Percentiles rank a stretch among this genome's conserved stretches.
Evolutionary conservation across 2,888 invertebrate genomes (phyloP).

Genomic region (Eustalomyia histrio): DNA sequence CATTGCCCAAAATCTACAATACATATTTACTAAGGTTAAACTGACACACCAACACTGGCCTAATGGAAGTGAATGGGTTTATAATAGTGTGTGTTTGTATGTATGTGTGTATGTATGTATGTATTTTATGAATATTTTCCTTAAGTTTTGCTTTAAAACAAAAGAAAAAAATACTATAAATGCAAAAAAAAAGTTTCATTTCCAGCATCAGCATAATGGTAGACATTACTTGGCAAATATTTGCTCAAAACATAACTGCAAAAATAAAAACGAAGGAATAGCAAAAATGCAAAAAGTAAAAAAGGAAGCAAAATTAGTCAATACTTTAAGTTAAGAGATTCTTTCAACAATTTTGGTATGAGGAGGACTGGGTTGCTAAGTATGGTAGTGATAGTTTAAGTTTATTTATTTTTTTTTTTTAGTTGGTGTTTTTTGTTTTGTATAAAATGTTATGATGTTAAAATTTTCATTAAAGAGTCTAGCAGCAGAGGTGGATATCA

Average conservation of each 20-base stretch:
- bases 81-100: neutral
- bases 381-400: neutral
- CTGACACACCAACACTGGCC: slow-evolving; percentile 5
- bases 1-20: neutral
- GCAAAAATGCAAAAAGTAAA: slow-evolving; percentile 7
- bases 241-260: slow-evolving; percentile 14
- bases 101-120: neutral
- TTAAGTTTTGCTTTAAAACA: slow-evolving; percentile 10
- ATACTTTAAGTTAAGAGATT: slow-evolving; percentile 19
- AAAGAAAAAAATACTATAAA: slow-evolving; percentile 1
- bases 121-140: slow-evolving; percentile 12
- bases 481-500: neutral
- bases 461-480: neutral
- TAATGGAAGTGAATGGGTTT: neutral
- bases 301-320: slow-evolving; percentile 14
- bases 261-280: neutral
- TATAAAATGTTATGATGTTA: slow-evolving; percentile 17
- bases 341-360: neutral
- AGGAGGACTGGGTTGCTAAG: neutral
- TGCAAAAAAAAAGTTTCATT: slow-evolving; percentile 8
- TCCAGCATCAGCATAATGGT: slow-evolving; percentile 20
- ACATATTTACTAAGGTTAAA: slow-evolving; percentile 8
- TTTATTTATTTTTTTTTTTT: neutral
- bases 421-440: neutral
- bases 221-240: slow-evolving; percentile 29